Conservation (phyloP, 2,888 invertebrate genomes). For the Hirtodrosophila trivittata region DNA sequence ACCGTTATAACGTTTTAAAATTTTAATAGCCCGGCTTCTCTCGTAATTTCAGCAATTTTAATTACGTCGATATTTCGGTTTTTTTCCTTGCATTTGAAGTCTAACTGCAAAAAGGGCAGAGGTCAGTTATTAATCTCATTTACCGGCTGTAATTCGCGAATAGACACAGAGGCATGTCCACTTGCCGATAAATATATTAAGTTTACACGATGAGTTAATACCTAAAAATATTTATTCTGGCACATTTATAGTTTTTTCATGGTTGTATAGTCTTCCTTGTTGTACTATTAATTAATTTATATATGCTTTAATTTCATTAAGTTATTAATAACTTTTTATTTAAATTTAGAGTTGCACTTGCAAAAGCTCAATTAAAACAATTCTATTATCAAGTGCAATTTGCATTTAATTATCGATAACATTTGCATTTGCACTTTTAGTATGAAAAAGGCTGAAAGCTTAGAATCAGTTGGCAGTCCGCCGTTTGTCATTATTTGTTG, state of each 20-base stretch:
- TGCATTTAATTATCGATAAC: constrained; percentile 36
- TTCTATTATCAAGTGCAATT: no score
- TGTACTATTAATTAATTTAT: no score
- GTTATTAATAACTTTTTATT: background rate
- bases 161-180: constrained; percentile 39
- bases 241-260: background rate
- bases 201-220: no score
- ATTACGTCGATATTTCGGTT: constrained; percentile 8
- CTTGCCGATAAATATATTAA: constrained; percentile 22
- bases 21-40: constrained; percentile 48
- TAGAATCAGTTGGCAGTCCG: constrained; percentile 48
- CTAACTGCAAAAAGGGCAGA: constrained; percentile 52
- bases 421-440: background rate
- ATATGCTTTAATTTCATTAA: background rate
- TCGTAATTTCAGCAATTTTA: constrained; percentile 17
- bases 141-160: constrained; percentile 40
- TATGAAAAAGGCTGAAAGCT: constrained; percentile 8
- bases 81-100: constrained; percentile 16
- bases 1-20: no score
- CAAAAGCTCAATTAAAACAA: background rate
- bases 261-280: background rate
- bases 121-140: constrained; percentile 40
- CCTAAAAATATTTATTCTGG: no score
- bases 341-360: background rate
- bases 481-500: constrained; percentile 47